Evolutionary conservation across 2,888 invertebrate species (phyloP), one percentile per base, ranked within the genome.

Genomic region (Reticulitermes lucifugus): DNA sequence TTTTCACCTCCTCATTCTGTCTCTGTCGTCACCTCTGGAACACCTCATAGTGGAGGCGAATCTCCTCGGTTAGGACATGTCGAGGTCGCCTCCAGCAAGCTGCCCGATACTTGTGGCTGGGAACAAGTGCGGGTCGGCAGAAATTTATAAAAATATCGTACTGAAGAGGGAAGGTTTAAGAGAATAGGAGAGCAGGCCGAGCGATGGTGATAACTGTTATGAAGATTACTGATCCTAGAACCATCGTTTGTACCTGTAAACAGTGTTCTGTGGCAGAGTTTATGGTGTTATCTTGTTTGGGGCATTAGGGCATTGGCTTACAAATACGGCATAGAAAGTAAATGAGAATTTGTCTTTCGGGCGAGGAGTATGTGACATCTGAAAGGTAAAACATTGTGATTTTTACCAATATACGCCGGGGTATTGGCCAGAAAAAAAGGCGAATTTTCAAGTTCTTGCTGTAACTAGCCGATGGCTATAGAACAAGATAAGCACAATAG

Each of bases 91-190:
- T 80, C 84, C 85, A n/a, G 35, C 18, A 5, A 46, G 81, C 65
- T 75, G 82, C 51, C 73, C 73, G 51, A 25, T 10, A 70, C 51
- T 79, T 83, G 84, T 73, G 43, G 86, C 84, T 86, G 86, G 86
- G 81, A 81, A 41, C 55, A 77, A 46, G 77, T 46, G 21, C 43
- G 70, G 35, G 81, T 65, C 25, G 18, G 41, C 22, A 81, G 55
- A 65, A 80, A 21, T 83, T 46, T 65, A 80, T 79, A 79, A 80
- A 85, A 84, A 85, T 84, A 75, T 86, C 86, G 86, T 86, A 84
- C 86, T 83, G 83, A 75, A 79, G 86, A 83, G 51, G 80, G 85
- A 65, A 85, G 77, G 85, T 84, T 65, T 75, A 65, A 12, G 65
- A 65, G 73, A 41, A 18, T 25, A 22, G 18, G 41, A 73, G 7